Evolutionary conservation across 2,113 vertebrate genomes (phyloP).

Genomic region (Chloebia gouldiae): DNA sequence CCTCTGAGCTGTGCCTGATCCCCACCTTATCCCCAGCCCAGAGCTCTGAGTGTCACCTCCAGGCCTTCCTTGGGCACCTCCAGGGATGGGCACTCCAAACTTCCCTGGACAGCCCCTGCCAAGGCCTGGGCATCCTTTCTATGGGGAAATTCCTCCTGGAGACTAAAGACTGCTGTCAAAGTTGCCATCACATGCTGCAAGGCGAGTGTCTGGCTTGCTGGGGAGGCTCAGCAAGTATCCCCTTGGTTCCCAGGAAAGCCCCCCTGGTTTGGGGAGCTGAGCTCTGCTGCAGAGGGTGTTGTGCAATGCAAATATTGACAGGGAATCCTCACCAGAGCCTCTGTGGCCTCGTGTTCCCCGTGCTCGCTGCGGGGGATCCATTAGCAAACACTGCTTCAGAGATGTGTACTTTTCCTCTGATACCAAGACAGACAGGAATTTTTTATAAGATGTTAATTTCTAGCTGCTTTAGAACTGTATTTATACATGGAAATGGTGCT

Average conservation of each 20-base stretch:
- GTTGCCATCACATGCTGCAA: background rate
- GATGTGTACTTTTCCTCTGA: background rate
- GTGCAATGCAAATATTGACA: conserved; percentile 17
- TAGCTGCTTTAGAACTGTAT: background rate
- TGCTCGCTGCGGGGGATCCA: background rate
- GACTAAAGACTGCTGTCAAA: accelerated
- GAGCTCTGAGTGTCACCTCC: background rate
- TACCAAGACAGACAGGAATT: background rate
- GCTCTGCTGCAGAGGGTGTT: background rate
- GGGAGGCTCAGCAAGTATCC: background rate
- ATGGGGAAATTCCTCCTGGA: accelerated
- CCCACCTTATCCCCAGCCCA: background rate
- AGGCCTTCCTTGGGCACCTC: background rate
- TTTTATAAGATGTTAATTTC: background rate
- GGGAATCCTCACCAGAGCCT: background rate
- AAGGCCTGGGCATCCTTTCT: accelerated
- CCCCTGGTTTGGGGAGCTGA: background rate
- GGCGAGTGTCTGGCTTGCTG: background rate
- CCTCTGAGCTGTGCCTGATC: accelerated
- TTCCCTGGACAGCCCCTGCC: background rate
- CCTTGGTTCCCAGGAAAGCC: background rate
- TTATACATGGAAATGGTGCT: accelerated
- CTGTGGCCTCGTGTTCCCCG: background rate
- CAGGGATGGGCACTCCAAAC: background rate
- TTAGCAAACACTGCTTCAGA: background rate